These are phyloP conservation scores for Teleopsis dalmanni DNA, from an alignment of 1,140 invertebrate species.

Conservation along the genomic window DNA sequence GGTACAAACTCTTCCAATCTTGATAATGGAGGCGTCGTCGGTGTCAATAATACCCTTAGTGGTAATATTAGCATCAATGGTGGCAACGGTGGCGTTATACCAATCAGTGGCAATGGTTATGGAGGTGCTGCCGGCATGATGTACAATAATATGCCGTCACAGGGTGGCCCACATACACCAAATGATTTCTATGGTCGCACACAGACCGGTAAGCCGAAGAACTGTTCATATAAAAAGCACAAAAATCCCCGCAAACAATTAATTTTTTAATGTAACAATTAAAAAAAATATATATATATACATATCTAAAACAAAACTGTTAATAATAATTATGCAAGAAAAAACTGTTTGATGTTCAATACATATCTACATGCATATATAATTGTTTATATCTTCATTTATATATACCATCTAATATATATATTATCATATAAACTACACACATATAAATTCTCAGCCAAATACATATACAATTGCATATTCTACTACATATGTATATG, in stretches of 20 bases:
- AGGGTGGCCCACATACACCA: constrained; percentile 2
- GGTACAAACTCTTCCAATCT: constrained; percentile 14
- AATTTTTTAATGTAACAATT: too few species aligned
- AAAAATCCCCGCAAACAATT: too few species aligned
- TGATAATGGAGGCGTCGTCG: background rate
- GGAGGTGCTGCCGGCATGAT: constrained; percentile 16
- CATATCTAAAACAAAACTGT: constrained; percentile 5
- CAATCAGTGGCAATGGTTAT: constrained; percentile 12
- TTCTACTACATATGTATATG: too few species aligned
- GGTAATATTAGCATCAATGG: constrained; percentile 24
- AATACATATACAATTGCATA: too few species aligned
- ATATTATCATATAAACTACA: too few species aligned
- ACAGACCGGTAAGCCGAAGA: constrained; percentile 42
- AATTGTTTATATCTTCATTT: constrained; percentile 12
- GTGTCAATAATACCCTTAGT: constrained; percentile 19
- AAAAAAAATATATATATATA: constrained; percentile 2
- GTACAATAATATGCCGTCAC: constrained; percentile 21
- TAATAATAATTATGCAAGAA: too few species aligned
- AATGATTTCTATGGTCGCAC: constrained; percentile 43
- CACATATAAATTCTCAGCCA: too few species aligned
- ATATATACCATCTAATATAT: too few species aligned
- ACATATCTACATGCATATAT: background rate
- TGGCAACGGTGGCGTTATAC: constrained; percentile 22
- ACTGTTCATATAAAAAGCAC: too few species aligned
- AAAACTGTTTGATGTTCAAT: too few species aligned